These are phyloP conservation scores for Ceratina japonica DNA, from an alignment of 1,140 invertebrate genomes.

Conservation along the genomic window DNA sequence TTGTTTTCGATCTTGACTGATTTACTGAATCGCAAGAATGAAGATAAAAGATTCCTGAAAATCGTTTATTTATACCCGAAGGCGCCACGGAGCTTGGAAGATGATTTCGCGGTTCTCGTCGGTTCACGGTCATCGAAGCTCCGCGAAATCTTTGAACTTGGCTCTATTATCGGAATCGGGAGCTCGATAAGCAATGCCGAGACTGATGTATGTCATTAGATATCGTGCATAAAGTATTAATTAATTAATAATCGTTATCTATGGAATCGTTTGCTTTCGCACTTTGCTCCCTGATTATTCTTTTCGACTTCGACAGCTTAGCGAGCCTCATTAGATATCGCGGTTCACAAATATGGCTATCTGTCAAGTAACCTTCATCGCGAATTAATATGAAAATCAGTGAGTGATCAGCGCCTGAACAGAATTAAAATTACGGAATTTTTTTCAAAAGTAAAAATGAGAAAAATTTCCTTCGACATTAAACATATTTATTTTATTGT, in stretches of 20 bases:
- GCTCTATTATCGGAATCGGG: background rate
- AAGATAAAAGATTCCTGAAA: background rate
- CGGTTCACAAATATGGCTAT: background rate
- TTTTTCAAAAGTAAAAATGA: no score
- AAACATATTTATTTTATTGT: no score
- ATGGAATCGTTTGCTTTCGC: background rate
- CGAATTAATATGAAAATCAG: constrained; percentile 8
- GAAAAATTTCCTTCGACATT: no score
- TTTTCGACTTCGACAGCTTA: background rate
- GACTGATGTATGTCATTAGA: constrained; percentile 4
- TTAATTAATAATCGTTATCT: constrained; percentile 34
- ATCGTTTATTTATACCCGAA: background rate
- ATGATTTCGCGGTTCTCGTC: no score
- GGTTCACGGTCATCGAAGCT: no score
- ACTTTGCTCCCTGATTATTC: background rate
- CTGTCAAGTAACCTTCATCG: constrained; percentile 5
- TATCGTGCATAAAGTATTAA: constrained; percentile 5
- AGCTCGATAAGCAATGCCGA: constrained; percentile 12
- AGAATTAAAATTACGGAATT: no score
- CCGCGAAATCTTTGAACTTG: no score
- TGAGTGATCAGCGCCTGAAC: background rate
- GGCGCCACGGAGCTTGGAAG: background rate
- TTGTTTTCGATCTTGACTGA: background rate
- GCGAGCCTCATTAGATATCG: background rate
- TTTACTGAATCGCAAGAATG: background rate